Percentiles rank a stretch among this genome's conserved stretches.
Evolutionary conservation across 2,888 invertebrate genomes (phyloP).

Genomic region (Xanthorhoe spadicearia): DNA sequence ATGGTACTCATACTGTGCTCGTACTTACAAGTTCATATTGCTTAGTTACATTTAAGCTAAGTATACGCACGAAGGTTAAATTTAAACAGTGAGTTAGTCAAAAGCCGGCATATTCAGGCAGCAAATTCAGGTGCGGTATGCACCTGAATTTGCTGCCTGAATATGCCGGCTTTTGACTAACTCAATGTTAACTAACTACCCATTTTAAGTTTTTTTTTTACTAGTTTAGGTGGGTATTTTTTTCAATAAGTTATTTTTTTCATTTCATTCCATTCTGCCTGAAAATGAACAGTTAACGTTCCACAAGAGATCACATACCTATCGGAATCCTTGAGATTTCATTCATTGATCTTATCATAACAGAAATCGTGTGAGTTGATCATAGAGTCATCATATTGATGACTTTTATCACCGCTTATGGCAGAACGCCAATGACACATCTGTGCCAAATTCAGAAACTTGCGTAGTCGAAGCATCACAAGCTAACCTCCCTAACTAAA

Average conservation of each 20-base stretch:
- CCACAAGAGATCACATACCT: no score
- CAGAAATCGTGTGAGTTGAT: conserved; percentile 36
- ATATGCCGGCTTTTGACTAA: no score
- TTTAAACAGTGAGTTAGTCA: no score
- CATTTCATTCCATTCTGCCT: neutral
- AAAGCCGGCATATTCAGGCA: no score
- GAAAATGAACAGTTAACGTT: neutral
- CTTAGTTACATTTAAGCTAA: neutral
- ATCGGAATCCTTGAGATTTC: neutral
- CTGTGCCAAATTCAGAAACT: conserved; percentile 33
- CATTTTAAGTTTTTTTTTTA: no score
- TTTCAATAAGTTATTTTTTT: no score
- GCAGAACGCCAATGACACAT: conserved; percentile 48
- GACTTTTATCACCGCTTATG: conserved; percentile 40
- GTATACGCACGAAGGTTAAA: no score
- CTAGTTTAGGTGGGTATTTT: no score
- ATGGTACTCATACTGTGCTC: neutral
- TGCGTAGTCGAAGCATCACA: conserved; percentile 8
- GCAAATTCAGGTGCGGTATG: no score
- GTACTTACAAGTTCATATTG: neutral
- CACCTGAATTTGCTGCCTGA: no score
- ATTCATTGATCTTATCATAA: neutral
- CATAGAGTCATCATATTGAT: conserved; percentile 26
- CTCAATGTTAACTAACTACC: no score
- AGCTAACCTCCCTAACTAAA: neutral